Evolutionary conservation across 2,113 vertebrate genomes (phyloP), one percentile per base, ranked within the genome.

Genomic region (Larimichthys crocea): DNA sequence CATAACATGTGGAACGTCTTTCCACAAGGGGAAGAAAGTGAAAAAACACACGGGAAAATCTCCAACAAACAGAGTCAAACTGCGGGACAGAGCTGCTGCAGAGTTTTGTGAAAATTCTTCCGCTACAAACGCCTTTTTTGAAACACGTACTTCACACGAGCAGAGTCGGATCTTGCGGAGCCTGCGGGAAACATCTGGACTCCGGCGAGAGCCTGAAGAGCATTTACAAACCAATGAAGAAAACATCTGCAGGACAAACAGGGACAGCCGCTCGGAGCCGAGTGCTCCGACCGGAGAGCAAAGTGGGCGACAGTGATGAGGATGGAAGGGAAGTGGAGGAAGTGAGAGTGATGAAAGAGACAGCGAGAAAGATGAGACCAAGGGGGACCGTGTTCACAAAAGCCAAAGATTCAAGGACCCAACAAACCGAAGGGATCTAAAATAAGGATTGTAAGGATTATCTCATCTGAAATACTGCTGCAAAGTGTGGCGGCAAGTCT

Each of bases 71-170:
- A 49, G 16, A 49, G 7, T 26, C 62, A 57, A 1, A 19, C 26
- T 5, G 5, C 55, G 0, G 55, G 71, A 4, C 55, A 22, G 55
- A 84, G 74, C 3, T 55, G 80, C 3, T 81, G 87, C 64, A 67
- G 77, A 55, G 74, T n/a, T 88, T 0, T 85, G 86, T 11, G 78
- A 0, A 85, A 82, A 55, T n/a, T 46, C 22, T 89, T 86, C 65
- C 59, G 31, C 2, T 12, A 72, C 77, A 84, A 42, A 31, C 81
- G 80, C 1, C 71, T 14, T 89, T 89, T 55, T 74, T 84, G 48
- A 89, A 89, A 78, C 78, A 86, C 15, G 50, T 81, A 0, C 70
- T 89, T 0, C 7, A 2, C 87, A 86, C 42, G 59, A 70, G 15
- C 59, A 56, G 11, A 76, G 55, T 48, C 88, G 0, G 67, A 73